Evolutionary conservation across 2,888 invertebrate genomes (phyloP), one percentile per base, ranked within the genome.

Genomic region (Tuberolachnus salignus): DNA sequence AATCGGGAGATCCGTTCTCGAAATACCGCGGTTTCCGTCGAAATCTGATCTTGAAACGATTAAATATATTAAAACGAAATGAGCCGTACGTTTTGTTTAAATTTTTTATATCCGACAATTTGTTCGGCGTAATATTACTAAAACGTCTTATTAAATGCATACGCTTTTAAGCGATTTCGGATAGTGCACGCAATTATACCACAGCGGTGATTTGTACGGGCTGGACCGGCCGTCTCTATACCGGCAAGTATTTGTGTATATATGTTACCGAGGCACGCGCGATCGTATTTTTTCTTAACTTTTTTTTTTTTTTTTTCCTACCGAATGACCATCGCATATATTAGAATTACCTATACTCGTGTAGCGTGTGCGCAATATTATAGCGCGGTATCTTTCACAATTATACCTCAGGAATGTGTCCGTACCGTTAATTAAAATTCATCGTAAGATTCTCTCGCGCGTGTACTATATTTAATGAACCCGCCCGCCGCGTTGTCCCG

Each of bases 381-480:
- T 63, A n/a, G n/a, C n/a, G n/a, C 34, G n/a, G 49, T 59, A 72
- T 72, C 59, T 72, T 26, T 59, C 59, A 72, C 71, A 72, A 63
- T 46, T 72, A 61, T 73, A n/a, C n/a, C 63, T 63, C 63, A 8
- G 73, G 73, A 73, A 73, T 63, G 63, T 42, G 51, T 73, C 34
- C 34, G 6, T 34, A 73, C 34, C 19, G 42, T 42, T 73, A 63
- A 63, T 73, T 73, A 53, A 63, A 51, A 73, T 73, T 63, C 73
- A 73, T 26, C 16, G 51, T 16, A 51, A 46, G 51, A 63, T 63
- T 63, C 34, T 61, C 63, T 63, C 63, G 19, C 61, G 51, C 51
- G 73, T 73, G 73, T 72, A 61, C 69, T 72, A 72, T 69, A 61
- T n/a, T n/a, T 72, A 72, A 61, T 63, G 49, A 63, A 63, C 63